Percentiles rank a stretch among this genome's conserved stretches.
Evolutionary conservation across 1,140 invertebrate genomes (phyloP).

Genomic region (Zaprionus ornatus): DNA sequence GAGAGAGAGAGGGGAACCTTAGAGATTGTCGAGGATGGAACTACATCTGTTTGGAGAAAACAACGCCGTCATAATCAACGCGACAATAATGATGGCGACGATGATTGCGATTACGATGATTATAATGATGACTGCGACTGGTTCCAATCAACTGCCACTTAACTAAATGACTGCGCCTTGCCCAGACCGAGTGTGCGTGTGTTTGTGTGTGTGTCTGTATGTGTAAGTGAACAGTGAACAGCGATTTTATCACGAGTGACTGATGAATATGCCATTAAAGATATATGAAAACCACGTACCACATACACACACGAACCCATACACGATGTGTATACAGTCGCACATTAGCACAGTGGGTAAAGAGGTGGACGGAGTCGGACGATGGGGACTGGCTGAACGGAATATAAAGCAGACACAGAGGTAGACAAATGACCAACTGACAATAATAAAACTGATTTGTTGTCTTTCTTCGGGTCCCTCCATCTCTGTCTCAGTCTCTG

Average conservation of each 20-base stretch:
- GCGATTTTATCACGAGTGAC: conserved; percentile 79
- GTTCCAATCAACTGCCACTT: conserved; percentile 81
- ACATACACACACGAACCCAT: conserved; percentile 6
- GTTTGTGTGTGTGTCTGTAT: conserved; percentile 17
- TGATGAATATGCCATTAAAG: conserved; percentile 82
- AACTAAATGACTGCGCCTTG: conserved; percentile 79
- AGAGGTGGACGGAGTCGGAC: conserved; percentile 2
- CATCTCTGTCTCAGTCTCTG: neutral
- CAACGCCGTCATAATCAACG: conserved; percentile 30
- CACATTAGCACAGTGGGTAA: conserved; percentile 2
- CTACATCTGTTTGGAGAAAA: conserved; percentile 32
- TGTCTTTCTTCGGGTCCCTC: conserved; percentile 39
- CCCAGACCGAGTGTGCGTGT: conserved; percentile 40
- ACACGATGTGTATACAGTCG: neutral
- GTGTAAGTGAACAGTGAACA: conserved; percentile 29
- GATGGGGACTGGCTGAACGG: conserved; percentile 15
- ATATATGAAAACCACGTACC: conserved; percentile 60
- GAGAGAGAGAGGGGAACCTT: conserved; percentile 8
- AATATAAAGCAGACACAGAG: conserved; percentile 38
- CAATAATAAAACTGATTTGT: conserved; percentile 67
- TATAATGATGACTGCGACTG: conserved; percentile 63
- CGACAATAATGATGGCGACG: conserved; percentile 1
- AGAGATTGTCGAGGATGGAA: neutral
- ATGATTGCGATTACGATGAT: conserved; percentile 27
- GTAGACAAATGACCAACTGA: conserved; percentile 72